These are phyloP conservation scores for Porites cylindrica DNA, from an alignment of 92 coral and sea anemone genomes.

Conservation along the genomic window DNA sequence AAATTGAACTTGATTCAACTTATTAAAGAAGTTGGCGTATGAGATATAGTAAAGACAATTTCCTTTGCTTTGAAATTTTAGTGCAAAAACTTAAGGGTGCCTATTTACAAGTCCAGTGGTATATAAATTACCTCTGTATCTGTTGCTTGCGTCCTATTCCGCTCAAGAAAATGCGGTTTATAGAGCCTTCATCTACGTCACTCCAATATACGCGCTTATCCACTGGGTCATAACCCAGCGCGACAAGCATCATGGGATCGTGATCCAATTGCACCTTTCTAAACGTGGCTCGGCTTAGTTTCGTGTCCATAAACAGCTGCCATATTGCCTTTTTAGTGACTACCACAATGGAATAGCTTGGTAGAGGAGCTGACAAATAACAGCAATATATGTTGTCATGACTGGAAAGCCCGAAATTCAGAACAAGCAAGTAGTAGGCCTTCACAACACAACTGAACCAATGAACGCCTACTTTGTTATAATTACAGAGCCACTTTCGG, in stretches of 20 bases:
- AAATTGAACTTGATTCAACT: too few relatives aligned
- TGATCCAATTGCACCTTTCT: slow-evolving; percentile 72
- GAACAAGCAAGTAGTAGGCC: too few relatives aligned
- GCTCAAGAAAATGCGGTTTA: slow-evolving; percentile 80
- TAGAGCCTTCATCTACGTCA: slow-evolving; percentile 64
- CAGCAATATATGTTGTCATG: neutral
- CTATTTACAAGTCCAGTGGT: too few relatives aligned
- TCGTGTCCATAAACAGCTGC: slow-evolving; percentile 73
- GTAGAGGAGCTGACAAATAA: slow-evolving; percentile 64
- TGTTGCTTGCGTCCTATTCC: slow-evolving; percentile 72
- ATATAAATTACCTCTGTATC: slow-evolving; percentile 61
- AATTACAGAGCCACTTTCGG: too few relatives aligned
- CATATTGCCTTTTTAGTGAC: slow-evolving; percentile 75
- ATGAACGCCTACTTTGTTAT: too few relatives aligned
- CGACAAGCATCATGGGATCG: slow-evolving; percentile 72
- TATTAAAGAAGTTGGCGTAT: too few relatives aligned
- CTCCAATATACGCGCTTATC: slow-evolving; percentile 93
- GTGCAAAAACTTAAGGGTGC: too few relatives aligned
- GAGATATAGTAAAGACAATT: too few relatives aligned
- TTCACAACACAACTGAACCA: too few relatives aligned
- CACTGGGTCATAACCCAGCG: slow-evolving; percentile 80
- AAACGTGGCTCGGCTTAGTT: slow-evolving; percentile 60
- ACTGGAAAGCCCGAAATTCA: too few relatives aligned
- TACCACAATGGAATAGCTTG: slow-evolving; percentile 75
- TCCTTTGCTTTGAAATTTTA: too few relatives aligned